Evolutionary conservation across 2,888 invertebrate species (phyloP), one percentile per base, ranked within the genome.

Genomic region (Leptopilina myrica): DNA sequence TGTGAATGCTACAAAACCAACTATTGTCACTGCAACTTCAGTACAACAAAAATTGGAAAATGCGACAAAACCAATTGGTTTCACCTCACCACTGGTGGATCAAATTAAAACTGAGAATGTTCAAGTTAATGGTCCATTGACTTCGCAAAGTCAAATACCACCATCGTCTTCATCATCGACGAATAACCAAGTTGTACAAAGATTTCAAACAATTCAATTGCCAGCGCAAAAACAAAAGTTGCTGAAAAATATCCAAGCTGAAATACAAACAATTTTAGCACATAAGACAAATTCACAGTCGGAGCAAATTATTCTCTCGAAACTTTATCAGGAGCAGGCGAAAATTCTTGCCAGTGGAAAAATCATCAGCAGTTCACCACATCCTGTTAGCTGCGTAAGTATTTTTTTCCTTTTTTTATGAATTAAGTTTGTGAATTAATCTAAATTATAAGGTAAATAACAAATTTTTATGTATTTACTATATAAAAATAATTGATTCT

Each of bases 211-310:
- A 11, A 95, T 96, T 84, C 95, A 96, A 86, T 90, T 96, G 75
- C 95, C 95, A 15, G 94, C 95, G 12, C 95, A 95, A 86, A 96
- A 95, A 87, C 96, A 96, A 88, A 94, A 94, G 88, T 92, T 94
- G 85, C 89, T 91, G 12, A 89, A 89, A 76, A 90, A 84, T 78
- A 89, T 89, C 81, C 90, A 91, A 64, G 92, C 94, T 86, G 95
- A 96, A 91, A 95, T 96, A 77, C 94, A 95, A 88, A 93, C 94
- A 75, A 91, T 96, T 77, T 93, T 94, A 62, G 92, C 93, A 20
- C 93, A 92, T 64, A 92, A 93, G 81, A 88, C 88, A 14, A 93
- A 93, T 86, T 93, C 92, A 3, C 93, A 93, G 83, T 90, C 92
- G 12, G 95, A 95, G 81, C 93, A 94, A 87, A 89, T 92, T 11